phyloP scores from a whole-genome alignment of 2,797 vertebrate genomes.

The Crypturellus tataupa region DNA sequence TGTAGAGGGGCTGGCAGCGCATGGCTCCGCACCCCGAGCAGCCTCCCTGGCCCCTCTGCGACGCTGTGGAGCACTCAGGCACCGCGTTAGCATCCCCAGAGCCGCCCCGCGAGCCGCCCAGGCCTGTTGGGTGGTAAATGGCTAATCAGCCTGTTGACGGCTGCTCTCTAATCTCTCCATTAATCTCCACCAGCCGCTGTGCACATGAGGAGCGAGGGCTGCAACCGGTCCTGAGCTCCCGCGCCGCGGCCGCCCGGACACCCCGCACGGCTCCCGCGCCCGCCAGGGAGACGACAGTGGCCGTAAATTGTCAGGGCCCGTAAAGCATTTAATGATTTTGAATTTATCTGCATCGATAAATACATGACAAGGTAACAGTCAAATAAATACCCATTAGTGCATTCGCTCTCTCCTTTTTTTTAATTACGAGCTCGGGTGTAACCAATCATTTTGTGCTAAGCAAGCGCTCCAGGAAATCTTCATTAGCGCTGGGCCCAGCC shows the following conservation, averaged over 20 bases:
- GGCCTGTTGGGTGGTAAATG: background rate
- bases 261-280: too few species aligned
- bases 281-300: background rate
- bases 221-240: too few species aligned
- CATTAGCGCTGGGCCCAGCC: constrained; percentile 42
- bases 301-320: constrained; percentile 69
- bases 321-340: constrained; percentile 79
- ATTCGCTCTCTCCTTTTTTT: constrained; percentile 66
- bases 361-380: constrained; percentile 81
- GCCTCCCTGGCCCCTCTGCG: background rate
- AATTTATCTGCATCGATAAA: constrained; percentile 81
- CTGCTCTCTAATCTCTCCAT: background rate
- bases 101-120: background rate
- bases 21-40: background rate
- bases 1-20: background rate
- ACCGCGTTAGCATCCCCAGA: background rate
- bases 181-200: background rate
- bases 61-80: background rate
- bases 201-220: background rate
- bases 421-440: constrained; percentile 73
- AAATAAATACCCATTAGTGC: constrained; percentile 81
- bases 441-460: constrained; percentile 78
- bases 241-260: too few species aligned
- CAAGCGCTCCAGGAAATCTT: constrained; percentile 74
- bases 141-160: background rate